These are phyloP conservation scores for Ranitomeya imitator DNA, from an alignment of 2,113 vertebrate genomes.

Conservation along the genomic window DNA sequence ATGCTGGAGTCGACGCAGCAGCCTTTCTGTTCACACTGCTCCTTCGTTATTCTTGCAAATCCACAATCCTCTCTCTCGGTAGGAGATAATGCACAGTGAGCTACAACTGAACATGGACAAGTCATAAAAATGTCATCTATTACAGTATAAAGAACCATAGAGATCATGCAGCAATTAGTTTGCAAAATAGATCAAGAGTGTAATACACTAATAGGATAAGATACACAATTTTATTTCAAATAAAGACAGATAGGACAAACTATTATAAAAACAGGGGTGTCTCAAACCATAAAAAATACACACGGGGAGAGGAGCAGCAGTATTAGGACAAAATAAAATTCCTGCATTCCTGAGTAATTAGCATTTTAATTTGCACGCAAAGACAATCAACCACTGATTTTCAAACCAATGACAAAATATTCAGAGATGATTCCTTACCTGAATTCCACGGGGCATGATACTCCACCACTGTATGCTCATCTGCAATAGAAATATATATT, in stretches of 20 bases:
- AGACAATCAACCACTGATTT: neutral
- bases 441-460: slow-evolving; percentile 12
- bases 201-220: no score
- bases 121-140: neutral
- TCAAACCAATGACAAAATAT: neutral
- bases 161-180: no score
- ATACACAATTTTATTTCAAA: no score
- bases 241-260: no score
- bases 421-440: neutral
- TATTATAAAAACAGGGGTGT: no score
- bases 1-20: slow-evolving; percentile 19
- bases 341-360: no score
- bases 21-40: neutral
- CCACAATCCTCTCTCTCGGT: slow-evolving; percentile 24
- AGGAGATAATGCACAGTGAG: neutral
- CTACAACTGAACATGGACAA: neutral
- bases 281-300: no score
- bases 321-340: no score
- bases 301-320: no score
- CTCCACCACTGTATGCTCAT: neutral
- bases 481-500: slow-evolving; percentile 6
- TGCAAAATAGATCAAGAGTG: no score
- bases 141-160: no score
- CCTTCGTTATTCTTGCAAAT: neutral
- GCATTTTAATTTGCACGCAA: no score